These are phyloP conservation scores for Arenicola marina DNA, from an alignment of 2,888 invertebrate species.

Conservation along the genomic window DNA sequence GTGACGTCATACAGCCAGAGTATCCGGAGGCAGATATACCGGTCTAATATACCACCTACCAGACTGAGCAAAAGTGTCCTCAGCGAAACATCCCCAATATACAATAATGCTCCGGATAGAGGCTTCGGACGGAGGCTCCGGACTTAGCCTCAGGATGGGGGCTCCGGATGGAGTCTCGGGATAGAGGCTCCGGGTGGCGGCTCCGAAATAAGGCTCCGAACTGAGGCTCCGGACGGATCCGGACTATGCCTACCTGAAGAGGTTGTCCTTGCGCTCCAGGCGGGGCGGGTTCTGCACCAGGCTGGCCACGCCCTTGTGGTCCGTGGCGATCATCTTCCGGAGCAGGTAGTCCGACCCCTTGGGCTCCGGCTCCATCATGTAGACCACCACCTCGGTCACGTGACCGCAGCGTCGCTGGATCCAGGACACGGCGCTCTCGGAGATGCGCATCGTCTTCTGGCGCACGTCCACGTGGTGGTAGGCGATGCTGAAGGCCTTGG, in stretches of 20 bases:
- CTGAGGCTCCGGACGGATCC: too few species aligned
- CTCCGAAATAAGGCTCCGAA: too few species aligned
- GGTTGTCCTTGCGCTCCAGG: slow-evolving; percentile 57
- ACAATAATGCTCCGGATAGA: too few species aligned
- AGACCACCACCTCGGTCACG: slow-evolving; percentile 51
- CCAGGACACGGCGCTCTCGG: slow-evolving; percentile 59
- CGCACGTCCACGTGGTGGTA: slow-evolving; percentile 58
- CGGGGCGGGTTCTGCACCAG: slow-evolving; percentile 44
- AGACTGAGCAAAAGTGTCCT: too few species aligned
- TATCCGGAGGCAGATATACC: too few species aligned
- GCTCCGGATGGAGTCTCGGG: too few species aligned
- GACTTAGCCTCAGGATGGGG: too few species aligned
- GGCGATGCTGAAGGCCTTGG: slow-evolving; percentile 58
- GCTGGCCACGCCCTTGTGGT: slow-evolving; percentile 45
- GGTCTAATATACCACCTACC: too few species aligned
- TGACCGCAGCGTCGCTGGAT: slow-evolving; percentile 54
- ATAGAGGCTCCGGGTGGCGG: too few species aligned
- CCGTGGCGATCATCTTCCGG: slow-evolving; percentile 54
- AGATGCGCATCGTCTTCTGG: slow-evolving; percentile 54
- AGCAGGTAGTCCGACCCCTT: slow-evolving; percentile 49
- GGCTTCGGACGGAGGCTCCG: too few species aligned
- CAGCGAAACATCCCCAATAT: too few species aligned
- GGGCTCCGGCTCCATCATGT: slow-evolving; percentile 55
- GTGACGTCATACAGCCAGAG: too few species aligned
- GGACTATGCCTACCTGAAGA: slow-evolving; percentile 58